phyloP scores from a whole-genome alignment of 2,797 vertebrate species.

The Molossus molossus region DNA sequence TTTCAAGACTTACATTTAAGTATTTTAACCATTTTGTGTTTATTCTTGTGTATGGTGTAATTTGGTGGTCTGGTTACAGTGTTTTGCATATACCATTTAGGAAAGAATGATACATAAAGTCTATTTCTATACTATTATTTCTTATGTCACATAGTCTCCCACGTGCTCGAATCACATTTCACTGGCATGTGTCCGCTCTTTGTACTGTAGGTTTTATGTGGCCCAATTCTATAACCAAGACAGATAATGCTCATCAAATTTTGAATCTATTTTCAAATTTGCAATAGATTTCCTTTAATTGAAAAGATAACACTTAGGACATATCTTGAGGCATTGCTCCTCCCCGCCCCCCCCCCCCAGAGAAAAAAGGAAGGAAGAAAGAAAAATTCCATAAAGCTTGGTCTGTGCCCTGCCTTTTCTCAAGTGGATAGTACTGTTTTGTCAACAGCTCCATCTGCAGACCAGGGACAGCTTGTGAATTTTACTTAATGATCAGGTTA shows the following conservation, averaged over 20 bases:
- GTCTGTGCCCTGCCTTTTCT: conserved; percentile 58
- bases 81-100: background rate
- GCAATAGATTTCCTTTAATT: conserved; percentile 64
- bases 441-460: conserved; percentile 92
- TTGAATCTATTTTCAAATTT: conserved; percentile 66
- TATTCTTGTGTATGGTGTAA: too few species aligned
- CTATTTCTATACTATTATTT: background rate
- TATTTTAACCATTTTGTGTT: too few species aligned
- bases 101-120: background rate
- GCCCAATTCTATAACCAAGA: conserved; percentile 18
- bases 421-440: conserved; percentile 83
- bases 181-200: background rate
- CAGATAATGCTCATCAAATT: conserved; percentile 47
- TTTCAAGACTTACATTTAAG: too few species aligned
- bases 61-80: too few species aligned
- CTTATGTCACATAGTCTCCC: background rate
- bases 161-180: background rate
- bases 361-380: background rate
- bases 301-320: conserved; percentile 35
- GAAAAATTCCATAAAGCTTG: background rate
- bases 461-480: conserved; percentile 84
- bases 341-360: too few species aligned
- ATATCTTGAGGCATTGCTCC: background rate
- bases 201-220: conserved; percentile 5
- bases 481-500: conserved; percentile 49